Evolutionary conservation across 1,140 invertebrate species (phyloP).

Genomic region (Brachionus asplanchnoidis): DNA sequence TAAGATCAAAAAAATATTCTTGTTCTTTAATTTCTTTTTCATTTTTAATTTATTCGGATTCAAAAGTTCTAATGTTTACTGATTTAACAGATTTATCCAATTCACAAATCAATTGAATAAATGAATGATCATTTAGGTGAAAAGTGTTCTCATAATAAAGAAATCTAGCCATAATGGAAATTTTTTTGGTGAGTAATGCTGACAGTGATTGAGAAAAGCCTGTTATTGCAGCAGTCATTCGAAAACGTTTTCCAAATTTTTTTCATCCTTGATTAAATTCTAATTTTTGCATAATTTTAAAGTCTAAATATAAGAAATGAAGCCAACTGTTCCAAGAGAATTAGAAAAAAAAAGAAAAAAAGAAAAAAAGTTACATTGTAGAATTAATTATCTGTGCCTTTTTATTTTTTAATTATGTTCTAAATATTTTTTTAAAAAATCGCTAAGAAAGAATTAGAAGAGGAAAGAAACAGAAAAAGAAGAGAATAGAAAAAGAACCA

Average conservation of each 20-base stretch:
- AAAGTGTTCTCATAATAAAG: too few relatives aligned
- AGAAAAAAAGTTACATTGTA: neutral
- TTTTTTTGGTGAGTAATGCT: neutral
- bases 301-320: neutral
- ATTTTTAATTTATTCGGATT: too few relatives aligned
- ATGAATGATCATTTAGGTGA: too few relatives aligned
- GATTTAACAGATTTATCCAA: too few relatives aligned
- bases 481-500: neutral
- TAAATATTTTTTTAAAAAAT: neutral
- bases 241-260: neutral
- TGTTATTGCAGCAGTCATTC: neutral
- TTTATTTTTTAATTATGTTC: neutral
- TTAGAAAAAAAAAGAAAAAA: neutral
- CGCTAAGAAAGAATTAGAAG: neutral
- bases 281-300: neutral
- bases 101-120: too few relatives aligned
- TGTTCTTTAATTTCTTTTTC: too few relatives aligned
- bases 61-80: too few relatives aligned
- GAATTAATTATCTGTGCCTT: neutral
- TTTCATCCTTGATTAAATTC: neutral
- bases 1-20: too few relatives aligned
- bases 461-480: neutral
- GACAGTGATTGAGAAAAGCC: neutral
- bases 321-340: neutral
- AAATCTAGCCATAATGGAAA: too few relatives aligned